Base-by-base conservation (phyloP, 1,140 invertebrate species). In the Glossosoma conforme region DNA sequence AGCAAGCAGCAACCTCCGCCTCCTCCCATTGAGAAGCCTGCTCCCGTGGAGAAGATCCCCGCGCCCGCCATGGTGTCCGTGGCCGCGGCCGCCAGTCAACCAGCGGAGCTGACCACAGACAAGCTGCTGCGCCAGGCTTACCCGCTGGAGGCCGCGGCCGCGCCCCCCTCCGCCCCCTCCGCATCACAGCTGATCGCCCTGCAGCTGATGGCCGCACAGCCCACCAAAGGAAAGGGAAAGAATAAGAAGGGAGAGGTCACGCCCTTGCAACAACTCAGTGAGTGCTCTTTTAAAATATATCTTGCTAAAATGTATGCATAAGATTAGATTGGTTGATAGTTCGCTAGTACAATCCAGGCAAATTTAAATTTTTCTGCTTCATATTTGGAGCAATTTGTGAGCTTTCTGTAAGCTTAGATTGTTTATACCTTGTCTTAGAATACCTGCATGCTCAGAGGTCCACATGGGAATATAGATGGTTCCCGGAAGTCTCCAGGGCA, bases 161-260 rank as follows among this genome's bases (percentile, higher is more conserved):
- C 46, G 33, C 35, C 42, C 40, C 38, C 46, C 17, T 35, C 56
- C 24, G 40, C 59, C 6, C 47, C 40, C 2, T 14, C 4, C 11
- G n/a, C 13, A 11, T 24, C 36, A 36, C 44, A 25, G 18, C 60
- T 6, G n/a, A n/a, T n/a, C n/a, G 51, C 61, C 11, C 50, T 60
- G 10, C 36, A 59, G n/a, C 14, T 20, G 24, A 46, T 37, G 33
- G 44, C 1, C 41, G 25, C 13, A 55, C 60, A 6, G 64, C 67
- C 62, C 63, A 1, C 61, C 62, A 35, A n/a, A n/a, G n/a, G n/a
- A n/a, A 56, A 62, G 33, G 56, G 62, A 38, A 77, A 72, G 58
- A 65, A 65, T 58, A 75, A 73, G 67, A 75, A 76, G 61, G 60
- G 46, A 43, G 74, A 76, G 52, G 64, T 71, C 37, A 24, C 65